A percentile compares a stretch with the other conserved stretches of the same genome.
Evolutionary conservation across 2,888 invertebrate species (phyloP).

Genomic region (Drosophila pseudotakahashii): DNA sequence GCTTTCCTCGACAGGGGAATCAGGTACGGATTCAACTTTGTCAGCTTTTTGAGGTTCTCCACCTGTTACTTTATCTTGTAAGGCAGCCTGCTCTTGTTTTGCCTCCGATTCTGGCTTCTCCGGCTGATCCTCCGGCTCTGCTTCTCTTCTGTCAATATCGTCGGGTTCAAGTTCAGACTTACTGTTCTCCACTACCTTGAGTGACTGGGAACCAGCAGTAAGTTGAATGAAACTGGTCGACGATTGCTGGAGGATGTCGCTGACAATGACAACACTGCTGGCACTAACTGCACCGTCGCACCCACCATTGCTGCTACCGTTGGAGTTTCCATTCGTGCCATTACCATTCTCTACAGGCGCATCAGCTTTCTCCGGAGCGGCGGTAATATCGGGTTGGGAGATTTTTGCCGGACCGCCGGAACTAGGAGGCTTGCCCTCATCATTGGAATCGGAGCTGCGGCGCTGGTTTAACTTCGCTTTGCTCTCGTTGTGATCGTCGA

Average conservation of each 20-base stretch:
- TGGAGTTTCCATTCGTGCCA: constrained; percentile 43
- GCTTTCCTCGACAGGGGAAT: constrained; percentile 1
- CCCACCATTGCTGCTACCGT: constrained; percentile 32
- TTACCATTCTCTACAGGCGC: constrained; percentile 45
- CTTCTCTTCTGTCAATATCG: neutral
- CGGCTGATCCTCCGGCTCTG: neutral
- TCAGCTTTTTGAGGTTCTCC: neutral
- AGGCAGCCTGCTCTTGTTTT: neutral
- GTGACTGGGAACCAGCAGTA: constrained; percentile 28
- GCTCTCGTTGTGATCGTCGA: constrained; percentile 87
- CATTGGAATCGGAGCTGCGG: constrained; percentile 92
- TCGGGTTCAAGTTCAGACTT: neutral
- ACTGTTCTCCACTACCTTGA: neutral
- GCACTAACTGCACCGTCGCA: constrained; percentile 8
- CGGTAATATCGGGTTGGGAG: constrained; percentile 10
- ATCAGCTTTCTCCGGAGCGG: constrained; percentile 39
- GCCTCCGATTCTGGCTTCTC: neutral
- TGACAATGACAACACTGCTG: constrained; percentile 73
- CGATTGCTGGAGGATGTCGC: constrained; percentile 79
- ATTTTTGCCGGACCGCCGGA: constrained; percentile 26
- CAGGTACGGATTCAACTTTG: neutral
- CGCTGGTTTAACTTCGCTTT: constrained; percentile 85
- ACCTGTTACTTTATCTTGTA: neutral
- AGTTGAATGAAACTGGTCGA: constrained; percentile 76
- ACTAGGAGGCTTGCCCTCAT: constrained; percentile 86